Conservation (phyloP, 1,140 invertebrate species). For the Geopemphigus sp. region DNA sequence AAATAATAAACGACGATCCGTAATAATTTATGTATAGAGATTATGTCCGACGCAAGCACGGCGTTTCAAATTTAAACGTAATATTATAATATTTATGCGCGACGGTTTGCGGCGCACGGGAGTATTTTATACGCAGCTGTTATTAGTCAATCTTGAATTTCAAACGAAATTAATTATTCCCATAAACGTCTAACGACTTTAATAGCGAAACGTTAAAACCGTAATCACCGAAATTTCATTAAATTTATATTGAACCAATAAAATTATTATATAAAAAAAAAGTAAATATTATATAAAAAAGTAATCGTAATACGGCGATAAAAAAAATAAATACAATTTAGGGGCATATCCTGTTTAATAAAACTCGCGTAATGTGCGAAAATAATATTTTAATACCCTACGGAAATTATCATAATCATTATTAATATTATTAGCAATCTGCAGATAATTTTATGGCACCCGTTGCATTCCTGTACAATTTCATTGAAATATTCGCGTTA, state of each 20-base stretch:
- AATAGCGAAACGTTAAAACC: neutral
- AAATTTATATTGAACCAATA: neutral
- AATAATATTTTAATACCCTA: neutral
- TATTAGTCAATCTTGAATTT: neutral
- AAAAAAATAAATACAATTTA: slow-evolving; percentile 2
- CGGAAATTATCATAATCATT: slow-evolving; percentile 20
- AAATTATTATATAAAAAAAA: neutral
- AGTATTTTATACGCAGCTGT: neutral
- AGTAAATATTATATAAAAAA: neutral
- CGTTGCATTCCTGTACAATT: slow-evolving; percentile 17
- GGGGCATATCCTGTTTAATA: neutral
- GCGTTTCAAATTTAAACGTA: too few species aligned
- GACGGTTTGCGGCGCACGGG: too few species aligned
- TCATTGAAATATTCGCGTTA: slow-evolving; percentile 18
- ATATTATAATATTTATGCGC: too few species aligned
- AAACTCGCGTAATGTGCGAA: neutral
- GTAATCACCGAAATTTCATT: neutral
- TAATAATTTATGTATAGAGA: too few species aligned
- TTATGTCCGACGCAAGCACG: too few species aligned
- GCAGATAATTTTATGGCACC: neutral
- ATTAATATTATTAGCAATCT: slow-evolving; percentile 13
- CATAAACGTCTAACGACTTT: neutral
- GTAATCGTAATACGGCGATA: neutral
- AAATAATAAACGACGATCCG: too few species aligned
- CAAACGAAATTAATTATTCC: neutral